Evolutionary conservation across 2,113 vertebrate species (phyloP), one percentile per base, ranked within the genome.

Genomic region (Argyrosomus japonicus): DNA sequence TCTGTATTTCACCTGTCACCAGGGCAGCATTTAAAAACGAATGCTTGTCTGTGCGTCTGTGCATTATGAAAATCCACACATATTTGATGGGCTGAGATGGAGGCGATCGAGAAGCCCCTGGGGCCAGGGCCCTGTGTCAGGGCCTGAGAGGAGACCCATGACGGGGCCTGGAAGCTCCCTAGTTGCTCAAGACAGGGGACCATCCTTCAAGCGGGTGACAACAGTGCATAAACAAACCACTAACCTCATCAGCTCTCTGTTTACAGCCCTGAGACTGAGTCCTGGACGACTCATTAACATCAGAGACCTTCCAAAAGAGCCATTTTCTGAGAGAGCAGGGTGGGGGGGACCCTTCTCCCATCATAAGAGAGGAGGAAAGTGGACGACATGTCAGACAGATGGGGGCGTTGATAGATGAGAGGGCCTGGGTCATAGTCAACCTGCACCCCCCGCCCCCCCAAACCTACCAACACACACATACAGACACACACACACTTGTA

Each of bases 371-470:
- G 23, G 53, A 87, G 62, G 62, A 79, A 69, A 91, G 79, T 61
- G 76, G 77, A 77, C 78, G 62, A 77, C 83, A 79, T 81, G 84
- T 88, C 76, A 81, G 87, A 89, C 85, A 79, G 89, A 92, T 68
- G 90, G 90, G 82, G 91, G 91, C 82, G 79, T 90, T 94, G 92
- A 93, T 94, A 90, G 89, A 94, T 94, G 92, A 93, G 91, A 75
- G 85, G 79, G 87, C 75, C 88, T 81, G 84, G 92, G 91, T 92
- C 88, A 86, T 62, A 91, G 56, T 81, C 69, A 83, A 68, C 81
- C 86, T 79, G 50, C 79, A 81, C 79, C 71, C 58, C 74, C 85
- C 79, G 78, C 79, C 71, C 58, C 74, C 85, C 68, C 40, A 79
- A 43, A 53, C 36, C 25, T 43, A 81, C 57, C 25, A 63, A 75